Evolutionary conservation across 2,797 vertebrate species (phyloP), one percentile per base, ranked within the genome.

Genomic region (Eremophila alpestris): DNA sequence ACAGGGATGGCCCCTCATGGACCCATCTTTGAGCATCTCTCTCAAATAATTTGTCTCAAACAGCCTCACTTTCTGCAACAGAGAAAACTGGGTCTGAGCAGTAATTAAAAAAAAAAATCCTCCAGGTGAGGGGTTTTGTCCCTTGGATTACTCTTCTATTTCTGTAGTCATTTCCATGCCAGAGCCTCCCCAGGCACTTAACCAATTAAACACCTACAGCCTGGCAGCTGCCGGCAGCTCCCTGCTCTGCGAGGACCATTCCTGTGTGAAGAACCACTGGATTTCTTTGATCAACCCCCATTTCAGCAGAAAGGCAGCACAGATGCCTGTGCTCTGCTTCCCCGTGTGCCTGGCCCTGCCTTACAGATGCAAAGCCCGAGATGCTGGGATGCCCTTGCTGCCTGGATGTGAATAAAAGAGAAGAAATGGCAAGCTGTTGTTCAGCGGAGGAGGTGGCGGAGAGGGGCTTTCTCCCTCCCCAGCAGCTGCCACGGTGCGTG

Each of bases 191-290:
- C 26, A 32, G 56, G 32, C 29, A 52, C 23, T 11, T 52, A 43
- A 45, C 34, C 58, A 52, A 49, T 67, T 65, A 75, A 86, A 89
- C 54, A 81, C 36, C 69, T 21, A 11, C 56, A 48, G 36, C 49
- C 26, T 2, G 1, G 60, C 63, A 71, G 91, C 54, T 70, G 49
- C 51, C 1, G 0, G 64, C 60, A 80, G 87, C 73, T 80, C 73
- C 36, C 32, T 0, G 1, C 46, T 54, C 8, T 0, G 29, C 73
- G 55, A 74, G 52, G 12, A 27, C 36, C 5, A 1, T 16, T 90
- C 36, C 64, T 8, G 10, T 1, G 12, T 0, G 1, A 67, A 43
- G 52, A 3, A 18, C n/a, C 16, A 2, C 52, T 0, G 2, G 60
- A 11, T 83, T 51, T 32, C 7, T 1, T 10, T n/a, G 16, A 29